phyloP scores from a whole-genome alignment of 1,140 invertebrate genomes.

The Drosophila carrolli region DNA sequence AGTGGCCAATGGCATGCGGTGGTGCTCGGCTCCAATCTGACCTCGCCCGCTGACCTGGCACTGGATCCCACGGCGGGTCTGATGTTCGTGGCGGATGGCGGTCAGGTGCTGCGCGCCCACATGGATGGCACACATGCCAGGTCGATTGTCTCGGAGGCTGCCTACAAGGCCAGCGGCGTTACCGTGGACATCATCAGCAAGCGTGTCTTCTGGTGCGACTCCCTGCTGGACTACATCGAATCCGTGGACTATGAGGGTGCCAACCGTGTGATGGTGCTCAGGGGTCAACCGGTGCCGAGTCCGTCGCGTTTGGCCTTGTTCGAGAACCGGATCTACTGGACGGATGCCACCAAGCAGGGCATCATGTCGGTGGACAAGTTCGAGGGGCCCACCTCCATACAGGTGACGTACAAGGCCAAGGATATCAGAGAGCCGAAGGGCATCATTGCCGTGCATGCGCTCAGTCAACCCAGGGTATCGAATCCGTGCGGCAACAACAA shows the following conservation, averaged over 20 bases:
- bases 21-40: slow-evolving; percentile 95
- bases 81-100: slow-evolving; percentile 97
- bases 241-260: slow-evolving; percentile 97
- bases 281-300: slow-evolving; percentile 94
- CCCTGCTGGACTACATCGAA: slow-evolving; percentile 98
- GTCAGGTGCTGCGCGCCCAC: slow-evolving; percentile 93
- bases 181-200: slow-evolving; percentile 94
- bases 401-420: slow-evolving; percentile 91
- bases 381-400: slow-evolving; percentile 90
- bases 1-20: slow-evolving; percentile 93
- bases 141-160: slow-evolving; percentile 94
- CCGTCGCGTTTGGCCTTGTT: slow-evolving; percentile 94
- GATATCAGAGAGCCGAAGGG: slow-evolving; percentile 93
- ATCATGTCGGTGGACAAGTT: slow-evolving; percentile 97
- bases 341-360: slow-evolving; percentile 97
- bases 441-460: slow-evolving; percentile 91
- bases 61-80: slow-evolving; percentile 95
- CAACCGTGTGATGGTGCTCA: slow-evolving; percentile 90
- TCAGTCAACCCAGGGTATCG: slow-evolving; percentile 90
- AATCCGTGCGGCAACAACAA: slow-evolving; percentile 97
- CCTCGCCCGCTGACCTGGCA: slow-evolving; percentile 95
- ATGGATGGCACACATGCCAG: slow-evolving; percentile 95
- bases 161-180: slow-evolving; percentile 95
- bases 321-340: slow-evolving; percentile 97
- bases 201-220: slow-evolving; percentile 98